Percentiles rank a stretch among this genome's conserved stretches.
phyloP scores from a whole-genome alignment of 2,113 vertebrate genomes.

The Morone chrysops region DNA sequence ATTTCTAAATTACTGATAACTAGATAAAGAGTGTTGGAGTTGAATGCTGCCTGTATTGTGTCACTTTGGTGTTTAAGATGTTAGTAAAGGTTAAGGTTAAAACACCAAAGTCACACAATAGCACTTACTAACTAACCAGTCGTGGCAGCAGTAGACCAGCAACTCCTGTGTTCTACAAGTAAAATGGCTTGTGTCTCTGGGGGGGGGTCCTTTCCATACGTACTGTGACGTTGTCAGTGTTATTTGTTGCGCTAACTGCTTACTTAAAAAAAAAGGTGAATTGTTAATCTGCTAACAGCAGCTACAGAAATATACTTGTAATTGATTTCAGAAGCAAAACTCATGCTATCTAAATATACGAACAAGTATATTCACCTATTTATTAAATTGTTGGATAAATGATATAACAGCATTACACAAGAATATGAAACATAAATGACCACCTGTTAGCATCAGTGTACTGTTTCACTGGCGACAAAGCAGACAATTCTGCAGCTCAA shows the following conservation, averaged over 20 bases:
- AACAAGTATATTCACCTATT: background rate
- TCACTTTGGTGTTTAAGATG: too few species aligned
- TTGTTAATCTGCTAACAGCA: background rate
- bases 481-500: background rate
- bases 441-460: background rate
- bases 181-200: too few species aligned
- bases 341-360: background rate
- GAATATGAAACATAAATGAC: constrained; percentile 1
- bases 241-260: background rate
- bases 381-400: background rate
- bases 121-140: too few species aligned
- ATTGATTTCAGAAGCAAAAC: background rate
- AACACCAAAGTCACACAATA: too few species aligned
- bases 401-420: background rate
- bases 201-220: too few species aligned
- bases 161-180: too few species aligned
- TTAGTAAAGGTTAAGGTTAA: too few species aligned
- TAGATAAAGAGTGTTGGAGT: too few species aligned
- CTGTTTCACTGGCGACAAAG: background rate
- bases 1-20: too few species aligned
- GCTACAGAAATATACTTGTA: background rate
- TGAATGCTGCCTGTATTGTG: too few species aligned
- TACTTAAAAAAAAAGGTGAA: background rate
- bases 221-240: background rate
- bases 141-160: too few species aligned